A percentile compares a stretch with the other conserved stretches of the same genome.
phyloP scores from a whole-genome alignment of 2,113 vertebrate genomes.

The Ictalurus punctatus region DNA sequence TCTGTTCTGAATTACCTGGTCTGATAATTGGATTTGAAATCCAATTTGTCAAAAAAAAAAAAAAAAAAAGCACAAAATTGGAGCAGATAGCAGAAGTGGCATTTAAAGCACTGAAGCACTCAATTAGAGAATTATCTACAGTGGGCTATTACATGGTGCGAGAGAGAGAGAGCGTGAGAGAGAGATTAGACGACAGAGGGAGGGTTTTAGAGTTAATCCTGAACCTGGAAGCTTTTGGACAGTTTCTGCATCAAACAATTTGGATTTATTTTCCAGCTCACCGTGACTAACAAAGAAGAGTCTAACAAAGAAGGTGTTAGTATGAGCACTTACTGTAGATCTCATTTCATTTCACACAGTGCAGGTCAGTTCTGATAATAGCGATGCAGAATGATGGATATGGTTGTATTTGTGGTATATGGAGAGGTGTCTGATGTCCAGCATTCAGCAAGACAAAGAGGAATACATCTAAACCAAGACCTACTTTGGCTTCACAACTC shows the following conservation, averaged over 20 bases:
- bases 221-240: conserved; percentile 22
- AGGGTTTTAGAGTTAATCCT: conserved; percentile 34
- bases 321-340: neutral
- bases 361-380: neutral
- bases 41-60: conserved; percentile 65
- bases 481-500: neutral
- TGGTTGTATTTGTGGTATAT: neutral
- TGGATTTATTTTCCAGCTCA: conserved; percentile 22
- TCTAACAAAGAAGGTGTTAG: conserved; percentile 23
- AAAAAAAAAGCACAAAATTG: conserved; percentile 49
- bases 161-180: conserved; percentile 18
- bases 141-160: conserved; percentile 59
- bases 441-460: neutral
- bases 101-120: conserved; percentile 52
- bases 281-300: neutral
- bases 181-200: neutral
- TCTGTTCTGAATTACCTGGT: conserved; percentile 61
- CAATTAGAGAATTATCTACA: conserved; percentile 62
- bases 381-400: neutral
- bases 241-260: conserved; percentile 27
- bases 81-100: conserved; percentile 56
- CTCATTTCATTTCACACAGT: neutral
- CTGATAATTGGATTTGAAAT: conserved; percentile 70
- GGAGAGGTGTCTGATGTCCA: neutral
- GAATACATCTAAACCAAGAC: neutral